phyloP scores from a whole-genome alignment of 2,113 vertebrate species.

The Trochalopteron elliotii region DNA sequence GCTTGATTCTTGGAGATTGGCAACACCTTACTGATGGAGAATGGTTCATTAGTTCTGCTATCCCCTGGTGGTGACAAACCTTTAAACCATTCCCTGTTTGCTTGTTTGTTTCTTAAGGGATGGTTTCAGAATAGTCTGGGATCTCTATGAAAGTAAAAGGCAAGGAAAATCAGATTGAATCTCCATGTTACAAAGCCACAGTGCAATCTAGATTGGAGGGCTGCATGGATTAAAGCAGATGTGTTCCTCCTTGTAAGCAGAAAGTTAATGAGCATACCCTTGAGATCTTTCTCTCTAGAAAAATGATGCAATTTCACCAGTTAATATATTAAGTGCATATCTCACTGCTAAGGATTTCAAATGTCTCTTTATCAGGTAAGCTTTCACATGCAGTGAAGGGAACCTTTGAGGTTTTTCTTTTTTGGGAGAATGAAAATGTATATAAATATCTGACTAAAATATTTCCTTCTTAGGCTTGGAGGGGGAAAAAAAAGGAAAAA shows the following conservation, averaged over 20 bases:
- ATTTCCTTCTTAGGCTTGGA: background rate
- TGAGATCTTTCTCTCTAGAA: background rate
- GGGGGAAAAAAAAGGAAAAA: rapidly evolving
- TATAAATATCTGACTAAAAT: background rate
- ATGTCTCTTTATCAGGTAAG: background rate
- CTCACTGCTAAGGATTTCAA: background rate
- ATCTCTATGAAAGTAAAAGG: background rate
- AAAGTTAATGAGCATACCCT: background rate
- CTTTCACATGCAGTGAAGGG: background rate
- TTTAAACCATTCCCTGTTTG: background rate
- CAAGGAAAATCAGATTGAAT: background rate
- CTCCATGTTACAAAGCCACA: background rate
- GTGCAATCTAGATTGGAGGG: background rate
- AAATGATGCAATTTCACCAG: background rate
- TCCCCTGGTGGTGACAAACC: background rate
- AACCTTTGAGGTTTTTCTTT: conserved; percentile 14
- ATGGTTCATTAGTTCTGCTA: background rate
- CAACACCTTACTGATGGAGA: background rate
- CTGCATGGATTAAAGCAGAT: background rate
- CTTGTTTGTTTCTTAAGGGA: background rate
- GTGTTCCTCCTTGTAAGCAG: background rate
- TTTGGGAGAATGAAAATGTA: conserved; percentile 13
- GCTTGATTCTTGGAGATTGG: background rate
- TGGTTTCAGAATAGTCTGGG: background rate
- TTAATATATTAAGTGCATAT: background rate